Percentiles rank a stretch among this genome's conserved stretches.
Conservation (phyloP, 2,797 vertebrate genomes). For the Spinus pinus region DNA sequence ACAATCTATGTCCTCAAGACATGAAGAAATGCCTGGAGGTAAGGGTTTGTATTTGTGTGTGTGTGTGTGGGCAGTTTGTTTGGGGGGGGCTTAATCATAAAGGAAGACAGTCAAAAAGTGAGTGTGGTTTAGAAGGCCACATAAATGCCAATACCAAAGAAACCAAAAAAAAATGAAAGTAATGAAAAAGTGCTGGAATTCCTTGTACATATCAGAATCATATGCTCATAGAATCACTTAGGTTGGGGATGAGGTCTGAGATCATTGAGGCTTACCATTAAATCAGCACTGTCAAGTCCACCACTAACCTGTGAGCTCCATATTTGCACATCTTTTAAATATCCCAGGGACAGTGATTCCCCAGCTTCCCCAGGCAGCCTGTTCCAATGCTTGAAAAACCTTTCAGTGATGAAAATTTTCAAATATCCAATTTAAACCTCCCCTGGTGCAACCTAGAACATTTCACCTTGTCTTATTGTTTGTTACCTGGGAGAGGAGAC, state of each 20-base stretch:
- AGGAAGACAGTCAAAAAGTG: neutral
- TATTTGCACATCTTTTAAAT: rapidly evolving
- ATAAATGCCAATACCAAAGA: neutral
- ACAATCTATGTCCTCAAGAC: neutral
- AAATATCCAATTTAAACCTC: neutral
- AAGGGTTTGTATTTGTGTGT: neutral
- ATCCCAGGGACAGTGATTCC: neutral
- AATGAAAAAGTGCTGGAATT: neutral
- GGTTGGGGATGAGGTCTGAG: neutral
- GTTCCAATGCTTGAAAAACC: neutral
- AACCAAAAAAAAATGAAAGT: neutral
- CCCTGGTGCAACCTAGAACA: neutral
- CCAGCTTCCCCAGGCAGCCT: neutral
- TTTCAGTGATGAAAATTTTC: neutral
- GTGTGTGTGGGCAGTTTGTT: neutral
- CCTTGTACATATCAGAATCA: neutral
- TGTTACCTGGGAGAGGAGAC: neutral
- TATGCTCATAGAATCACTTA: neutral
- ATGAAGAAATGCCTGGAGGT: neutral
- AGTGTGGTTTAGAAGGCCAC: neutral
- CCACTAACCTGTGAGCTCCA: neutral
- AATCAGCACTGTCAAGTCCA: neutral
- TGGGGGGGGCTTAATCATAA: neutral
- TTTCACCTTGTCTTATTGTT: neutral
- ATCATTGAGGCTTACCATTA: rapidly evolving